Evolutionary conservation across 2,888 invertebrate species (phyloP), one percentile per base, ranked within the genome.

Genomic region (Zhuqinia jingwanae): DNA sequence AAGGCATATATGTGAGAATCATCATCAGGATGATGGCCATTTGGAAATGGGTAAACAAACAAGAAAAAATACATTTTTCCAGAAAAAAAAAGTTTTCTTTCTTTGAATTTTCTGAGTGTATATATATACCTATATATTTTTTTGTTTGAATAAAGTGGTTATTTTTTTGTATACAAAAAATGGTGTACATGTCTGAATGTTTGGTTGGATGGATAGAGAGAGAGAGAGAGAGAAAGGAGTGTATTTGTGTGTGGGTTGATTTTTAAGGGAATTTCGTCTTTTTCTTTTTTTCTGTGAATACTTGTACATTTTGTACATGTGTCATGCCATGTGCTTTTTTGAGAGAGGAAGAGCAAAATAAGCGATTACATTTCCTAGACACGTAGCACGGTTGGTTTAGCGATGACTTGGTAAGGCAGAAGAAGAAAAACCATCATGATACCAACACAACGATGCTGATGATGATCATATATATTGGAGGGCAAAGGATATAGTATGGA

Each of bases 361-460:
- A 86, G 86, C 86, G 76, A 86, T 86, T 86, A 86, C 86, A 86
- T 81, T 86, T 86, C 76, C 86, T 86, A 81, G 63, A 86, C 86
- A 86, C 86, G 86, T 86, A 80, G 85, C 25, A 2, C 11, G 70
- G 22, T 17, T 73, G 42, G 68, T n/a, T 36, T 36, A 36, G 36
- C 8, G 36, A 36, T 36, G 36, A 36, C 36, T 36, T 79, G 56
- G 75, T 27, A 79, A 78, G 22, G 20, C 13, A 27, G 42, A 68
- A 22, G 53, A 15, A 50, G 65, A 79, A 47, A n/a, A 36, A 27
- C 36, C 76, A 58, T 30, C 17, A 50, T 5, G 42, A 42, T 58
- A 8, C 36, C 8, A 36, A 36, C 8, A n/a, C n/a, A n/a, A n/a
- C n/a, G n/a, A n/a, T n/a, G n/a, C n/a, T n/a, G n/a, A n/a, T n/a